Base-by-base conservation (phyloP, 2,888 invertebrate species). In the Dasypogon diadema region DNA sequence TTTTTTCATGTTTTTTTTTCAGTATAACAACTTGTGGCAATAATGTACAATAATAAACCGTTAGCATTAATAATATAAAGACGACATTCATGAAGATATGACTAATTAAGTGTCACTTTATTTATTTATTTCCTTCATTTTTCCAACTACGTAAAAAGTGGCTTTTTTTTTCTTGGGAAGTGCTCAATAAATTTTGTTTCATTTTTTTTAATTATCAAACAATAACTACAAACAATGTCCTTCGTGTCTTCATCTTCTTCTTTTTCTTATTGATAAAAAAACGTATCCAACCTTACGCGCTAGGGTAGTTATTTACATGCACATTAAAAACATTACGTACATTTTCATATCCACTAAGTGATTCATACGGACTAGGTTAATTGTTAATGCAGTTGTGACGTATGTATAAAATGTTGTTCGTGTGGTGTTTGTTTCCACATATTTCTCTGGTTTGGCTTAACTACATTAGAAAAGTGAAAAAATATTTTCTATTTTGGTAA, bases 81-180 rank as follows among this genome's bases (percentile, higher is more conserved):
- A 75, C 75, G 75, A 75, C 75, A 75, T 63, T 75, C 34, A 75
- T 75, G 51, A 54, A 56, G 73, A 63, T 75, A 54, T 75, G 60
- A 63, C 65, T 75, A 74, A 46, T 60, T 58, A 60, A 70, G 51
- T 70, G 42, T 70, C 18, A 70, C 48, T 8, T 54, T 46, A 21
- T 54, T 46, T 14, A 5, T 51, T 51, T 51, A 21, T 42, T 58
- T 63, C 22, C 16, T 37, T 60, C 37, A 34, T n/a, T 48, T 24
- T n/a, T 48, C 24, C 65, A 54, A 70, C 70, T 70, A 70, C 54
- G 30, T 70, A 30, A 70, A 70, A 54, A 70, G n/a, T 18, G 51
- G 30, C 10, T n/a, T 48, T 60, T 24, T 60, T 46, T 21, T 74
- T 48, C 30, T 34, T 16, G 51, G 74, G 58, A 60, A 58, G 58